These are phyloP conservation scores for Lithophane leautieri DNA, from an alignment of 2,888 invertebrate genomes.

Conservation along the genomic window DNA sequence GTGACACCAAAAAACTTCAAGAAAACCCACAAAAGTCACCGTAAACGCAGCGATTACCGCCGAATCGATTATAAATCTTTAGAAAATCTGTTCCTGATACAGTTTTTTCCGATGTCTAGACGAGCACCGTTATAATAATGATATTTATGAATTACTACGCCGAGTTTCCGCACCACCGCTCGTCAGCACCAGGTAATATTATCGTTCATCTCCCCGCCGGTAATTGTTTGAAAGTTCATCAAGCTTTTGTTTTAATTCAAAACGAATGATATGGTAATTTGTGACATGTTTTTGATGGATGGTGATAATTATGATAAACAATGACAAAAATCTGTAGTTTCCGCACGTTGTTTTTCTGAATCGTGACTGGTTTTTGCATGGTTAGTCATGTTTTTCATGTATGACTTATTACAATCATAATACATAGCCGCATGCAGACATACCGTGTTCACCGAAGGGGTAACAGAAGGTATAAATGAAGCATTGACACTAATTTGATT, in stretches of 20 bases:
- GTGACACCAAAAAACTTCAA: neutral
- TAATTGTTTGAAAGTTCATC: conserved; percentile 42
- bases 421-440: too few relatives aligned
- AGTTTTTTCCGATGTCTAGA: conserved; percentile 61
- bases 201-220: conserved; percentile 35
- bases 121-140: conserved; percentile 53
- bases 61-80: conserved; percentile 41
- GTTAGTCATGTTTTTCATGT: conserved; percentile 18
- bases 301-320: conserved; percentile 18
- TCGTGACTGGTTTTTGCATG: conserved; percentile 15
- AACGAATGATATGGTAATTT: conserved; percentile 37
- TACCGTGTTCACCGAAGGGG: neutral
- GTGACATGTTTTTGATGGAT: conserved; percentile 39
- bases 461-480: too few relatives aligned
- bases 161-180: conserved; percentile 47
- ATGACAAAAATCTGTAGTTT: conserved; percentile 16
- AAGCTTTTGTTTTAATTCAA: conserved; percentile 46
- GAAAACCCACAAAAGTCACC: conserved; percentile 6
- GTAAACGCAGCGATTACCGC: conserved; percentile 22
- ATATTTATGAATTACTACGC: conserved; percentile 45
- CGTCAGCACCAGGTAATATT: conserved; percentile 20
- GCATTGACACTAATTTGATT: neutral
- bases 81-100: conserved; percentile 43
- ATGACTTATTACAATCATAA: neutral
- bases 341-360: conserved; percentile 1